Base-by-base conservation (phyloP, 2,113 vertebrate genomes). In the Rattus norvegicus region DNA sequence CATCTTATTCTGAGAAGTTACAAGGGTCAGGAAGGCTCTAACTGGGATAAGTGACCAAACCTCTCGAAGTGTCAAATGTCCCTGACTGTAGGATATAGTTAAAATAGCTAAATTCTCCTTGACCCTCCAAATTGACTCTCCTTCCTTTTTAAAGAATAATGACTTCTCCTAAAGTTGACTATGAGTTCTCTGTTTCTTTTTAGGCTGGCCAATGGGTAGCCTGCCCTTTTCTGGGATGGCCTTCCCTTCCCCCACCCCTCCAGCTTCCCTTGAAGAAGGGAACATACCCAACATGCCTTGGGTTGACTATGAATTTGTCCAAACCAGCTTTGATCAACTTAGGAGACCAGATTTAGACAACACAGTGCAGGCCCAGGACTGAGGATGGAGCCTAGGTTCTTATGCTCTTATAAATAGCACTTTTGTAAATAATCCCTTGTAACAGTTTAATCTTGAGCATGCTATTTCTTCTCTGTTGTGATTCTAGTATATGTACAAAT, bases 401-500 rank as follows among this genome's bases (percentile, higher is more conserved):
- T 47, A 11, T 0, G 52, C 20, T 52, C 80, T 91, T 90, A 28
- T 67, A 77, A 14, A 30, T 39, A 43, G 52, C 12, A 72, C 7
- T 93, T 61, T 69, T 91, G 43, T 19, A 88, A 59, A 77, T 33
- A 77, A 92, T 16, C 22, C 43, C 7, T 47, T 28, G 26, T 88
- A 33, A 54, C 39, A 54, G 1, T 26, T 94, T 89, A 65, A 80
- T 54, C 24, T 67, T 90, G 73, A 93, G 36, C 11, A 0, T 61
- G 6, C 2, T 96, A 4, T 88, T 80, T 93, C 24, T 96, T 94
- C 92, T 75, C 70, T 92, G 14, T 84, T 90, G 28, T 56, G 5
- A 56, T 96, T 47, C 59, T 89, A 73, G 19, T 5, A 67, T 61
- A 95, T 22, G 43, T 6, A 4, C 49, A 52, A 28, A 73, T 43